phyloP scores from a whole-genome alignment of 2,113 vertebrate species.

The Ochotona princeps region DNA sequence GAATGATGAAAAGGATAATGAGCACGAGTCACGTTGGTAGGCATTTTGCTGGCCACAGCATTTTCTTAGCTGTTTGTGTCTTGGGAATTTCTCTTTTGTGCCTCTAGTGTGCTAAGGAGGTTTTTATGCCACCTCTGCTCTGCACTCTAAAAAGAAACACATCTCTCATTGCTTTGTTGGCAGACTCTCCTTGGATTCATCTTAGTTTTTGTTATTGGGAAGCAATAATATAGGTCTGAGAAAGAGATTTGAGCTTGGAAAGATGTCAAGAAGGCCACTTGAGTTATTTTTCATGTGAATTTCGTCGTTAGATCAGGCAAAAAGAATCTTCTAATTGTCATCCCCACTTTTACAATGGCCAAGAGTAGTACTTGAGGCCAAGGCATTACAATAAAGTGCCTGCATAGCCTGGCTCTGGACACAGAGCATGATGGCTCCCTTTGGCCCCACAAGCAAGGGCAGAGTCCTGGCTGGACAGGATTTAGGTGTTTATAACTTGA shows the following conservation, averaged over 20 bases:
- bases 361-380: background rate
- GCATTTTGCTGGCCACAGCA: background rate
- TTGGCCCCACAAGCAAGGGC: background rate
- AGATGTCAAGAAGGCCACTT: background rate
- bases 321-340: background rate
- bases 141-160: background rate
- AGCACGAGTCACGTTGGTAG: background rate
- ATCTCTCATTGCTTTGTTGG: background rate
- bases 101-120: background rate
- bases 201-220: background rate
- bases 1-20: background rate
- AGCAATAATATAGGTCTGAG: background rate
- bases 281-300: background rate
- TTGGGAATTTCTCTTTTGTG: background rate
- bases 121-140: background rate
- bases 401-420: background rate
- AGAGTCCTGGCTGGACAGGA: background rate
- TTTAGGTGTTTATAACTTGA: background rate
- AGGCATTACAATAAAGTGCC: background rate
- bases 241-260: background rate
- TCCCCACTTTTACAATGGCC: background rate
- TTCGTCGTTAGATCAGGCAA: background rate
- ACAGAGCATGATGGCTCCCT: background rate
- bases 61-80: background rate
- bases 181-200: background rate